Percentiles rank a stretch among this genome's conserved stretches.
Conservation (phyloP, 2,888 invertebrate species). For the Galerucella nymphaeae region DNA sequence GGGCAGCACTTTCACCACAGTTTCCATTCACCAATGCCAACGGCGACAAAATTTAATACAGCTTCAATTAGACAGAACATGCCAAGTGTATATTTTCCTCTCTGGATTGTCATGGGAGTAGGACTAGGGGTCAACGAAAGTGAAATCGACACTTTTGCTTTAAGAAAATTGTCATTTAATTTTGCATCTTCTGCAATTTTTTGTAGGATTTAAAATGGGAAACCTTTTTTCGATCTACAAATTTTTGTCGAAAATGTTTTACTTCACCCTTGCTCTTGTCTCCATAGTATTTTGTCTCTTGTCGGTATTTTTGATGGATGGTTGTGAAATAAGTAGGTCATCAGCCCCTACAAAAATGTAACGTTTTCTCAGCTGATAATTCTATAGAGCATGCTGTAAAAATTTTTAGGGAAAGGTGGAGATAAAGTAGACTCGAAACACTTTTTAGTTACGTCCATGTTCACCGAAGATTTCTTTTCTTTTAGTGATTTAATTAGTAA, state of each 20-base stretch:
- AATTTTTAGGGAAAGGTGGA: no score
- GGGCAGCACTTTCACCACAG: slow-evolving; percentile 36
- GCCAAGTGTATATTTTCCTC: slow-evolving; percentile 51
- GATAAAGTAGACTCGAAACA: neutral
- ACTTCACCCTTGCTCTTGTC: neutral
- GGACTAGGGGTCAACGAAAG: neutral
- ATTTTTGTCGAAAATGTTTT: no score
- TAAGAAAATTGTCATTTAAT: neutral
- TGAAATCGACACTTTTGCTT: neutral
- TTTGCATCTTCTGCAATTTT: no score
- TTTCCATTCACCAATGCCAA: slow-evolving; percentile 38
- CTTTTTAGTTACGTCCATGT: neutral
- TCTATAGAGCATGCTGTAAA: no score
- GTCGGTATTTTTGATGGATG: slow-evolving; percentile 9
- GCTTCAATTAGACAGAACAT: slow-evolving; percentile 58
- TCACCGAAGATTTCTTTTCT: slow-evolving; percentile 18
- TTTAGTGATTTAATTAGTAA: slow-evolving; percentile 57
- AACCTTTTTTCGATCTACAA: no score
- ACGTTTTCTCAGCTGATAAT: neutral
- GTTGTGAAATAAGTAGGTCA: slow-evolving; percentile 10
- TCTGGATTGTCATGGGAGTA: neutral
- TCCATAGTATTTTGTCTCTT: neutral
- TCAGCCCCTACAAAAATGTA: neutral
- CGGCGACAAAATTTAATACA: slow-evolving; percentile 59
- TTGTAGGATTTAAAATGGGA: no score